Conservation (phyloP, 2,113 vertebrate species). For the Excalfactoria chinensis region DNA sequence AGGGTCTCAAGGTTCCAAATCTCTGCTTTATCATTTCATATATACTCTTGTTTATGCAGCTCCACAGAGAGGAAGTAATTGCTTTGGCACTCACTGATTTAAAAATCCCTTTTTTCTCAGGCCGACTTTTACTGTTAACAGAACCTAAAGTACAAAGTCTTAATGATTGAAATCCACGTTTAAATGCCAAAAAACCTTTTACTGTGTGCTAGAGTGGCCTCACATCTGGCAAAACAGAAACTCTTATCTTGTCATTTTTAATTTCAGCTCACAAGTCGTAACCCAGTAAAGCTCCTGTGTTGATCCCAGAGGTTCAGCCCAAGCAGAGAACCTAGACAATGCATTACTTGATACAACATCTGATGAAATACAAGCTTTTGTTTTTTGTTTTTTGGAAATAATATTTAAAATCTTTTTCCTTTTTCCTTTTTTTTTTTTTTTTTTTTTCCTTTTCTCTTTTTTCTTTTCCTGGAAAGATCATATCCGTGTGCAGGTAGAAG, state of each 20-base stretch:
- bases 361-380: neutral
- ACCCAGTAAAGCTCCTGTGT: neutral
- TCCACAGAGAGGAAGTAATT: neutral
- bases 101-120: slow-evolving; percentile 14
- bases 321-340: neutral
- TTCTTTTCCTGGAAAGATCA: neutral
- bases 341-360: neutral
- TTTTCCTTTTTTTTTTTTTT: no score
- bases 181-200: neutral
- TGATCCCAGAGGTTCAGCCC: neutral
- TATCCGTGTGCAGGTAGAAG: accelerated
- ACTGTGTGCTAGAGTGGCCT: neutral
- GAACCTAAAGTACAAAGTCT: neutral
- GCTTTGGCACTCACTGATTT: neutral
- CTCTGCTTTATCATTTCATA: neutral
- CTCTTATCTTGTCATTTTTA: neutral
- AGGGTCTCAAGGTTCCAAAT: neutral
- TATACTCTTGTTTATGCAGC: neutral
- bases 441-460: neutral
- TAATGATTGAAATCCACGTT: neutral
- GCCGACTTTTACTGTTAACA: neutral
- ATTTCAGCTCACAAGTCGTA: neutral
- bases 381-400: neutral
- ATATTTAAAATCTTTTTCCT: neutral
- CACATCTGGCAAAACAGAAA: neutral